Evolutionary conservation across 2,797 vertebrate species (phyloP), one percentile per base, ranked within the genome.

Genomic region (Acridotheres tristis): DNA sequence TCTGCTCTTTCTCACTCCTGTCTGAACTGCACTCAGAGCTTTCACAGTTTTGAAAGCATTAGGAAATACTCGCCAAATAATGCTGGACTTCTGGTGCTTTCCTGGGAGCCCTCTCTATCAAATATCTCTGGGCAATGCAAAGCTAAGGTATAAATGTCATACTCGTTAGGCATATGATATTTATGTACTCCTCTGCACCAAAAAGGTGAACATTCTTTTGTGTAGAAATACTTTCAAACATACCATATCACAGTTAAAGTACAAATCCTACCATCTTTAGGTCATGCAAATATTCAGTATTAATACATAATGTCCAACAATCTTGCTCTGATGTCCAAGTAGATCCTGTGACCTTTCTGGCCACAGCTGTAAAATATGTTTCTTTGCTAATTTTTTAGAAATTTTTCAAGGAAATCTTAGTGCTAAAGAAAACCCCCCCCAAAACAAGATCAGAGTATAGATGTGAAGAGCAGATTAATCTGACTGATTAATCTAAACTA

Each of bases 221-320:
- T 19, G 19, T 4, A 40, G 27, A 82, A 88, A 47, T 30, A 62
- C 6, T 67, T 80, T 74, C 22, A 48, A 83, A 40, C 3, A 27
- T 36, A 59, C 5, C 0, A 0, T 25, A 15, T 11, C 29, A 54
- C 8, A 34, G 18, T 26, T n/a, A 53, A 57, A 68, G 14, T n/a
- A 48, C 11, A 48, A 59, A 36, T 36, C 40, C 22, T 32, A 15
- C 26, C 16, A 29, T 45, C 13, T 51, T 69, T n/a, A 42, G 20
- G 43, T 59, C 20, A 34, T 20, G 18, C 5, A 61, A 65, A n/a
- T 34, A 19, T 25, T 50, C 11, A 20, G 6, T 51, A 48, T 34
- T 51, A 10, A n/a, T 27, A 62, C 1, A 3, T 40, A n/a, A 13
- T 15, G 16, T 42, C 13, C 15, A 61, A 12, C 0, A 1, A 43